Conservation (phyloP, 2,888 invertebrate species). For the Campaea margaritaria region DNA sequence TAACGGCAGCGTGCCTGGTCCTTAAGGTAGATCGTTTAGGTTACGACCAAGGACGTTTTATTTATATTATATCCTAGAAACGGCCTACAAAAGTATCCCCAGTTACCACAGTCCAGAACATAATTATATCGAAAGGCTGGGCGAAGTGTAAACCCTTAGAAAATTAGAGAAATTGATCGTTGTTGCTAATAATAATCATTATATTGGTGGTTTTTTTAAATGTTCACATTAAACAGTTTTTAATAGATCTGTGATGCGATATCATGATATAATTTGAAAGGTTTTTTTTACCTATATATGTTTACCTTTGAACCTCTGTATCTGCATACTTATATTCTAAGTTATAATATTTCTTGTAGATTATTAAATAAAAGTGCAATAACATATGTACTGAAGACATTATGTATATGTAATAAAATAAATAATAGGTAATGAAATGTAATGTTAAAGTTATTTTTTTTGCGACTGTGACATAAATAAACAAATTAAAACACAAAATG, state of each 20-base stretch:
- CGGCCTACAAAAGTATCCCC: too few relatives aligned
- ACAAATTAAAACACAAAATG: neutral
- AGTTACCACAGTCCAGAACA: conserved; percentile 18
- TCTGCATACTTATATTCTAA: neutral
- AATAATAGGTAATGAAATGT: neutral
- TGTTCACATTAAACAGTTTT: conserved; percentile 20
- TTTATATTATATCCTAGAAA: too few relatives aligned
- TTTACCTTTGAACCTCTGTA: neutral
- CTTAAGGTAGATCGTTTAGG: too few relatives aligned
- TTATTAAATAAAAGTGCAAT: conserved; percentile 33
- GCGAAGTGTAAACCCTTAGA: conserved; percentile 63
- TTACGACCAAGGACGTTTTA: too few relatives aligned
- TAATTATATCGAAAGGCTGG: conserved; percentile 62
- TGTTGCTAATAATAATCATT: conserved; percentile 7
- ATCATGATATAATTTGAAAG: conserved; percentile 29
- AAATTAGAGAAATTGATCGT: conserved; percentile 21
- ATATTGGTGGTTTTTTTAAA: conserved; percentile 3
- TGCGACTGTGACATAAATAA: conserved; percentile 4
- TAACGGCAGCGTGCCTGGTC: too few relatives aligned
- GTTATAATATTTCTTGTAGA: conserved; percentile 9
- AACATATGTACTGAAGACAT: conserved; percentile 10
- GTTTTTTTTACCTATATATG: conserved; percentile 12
- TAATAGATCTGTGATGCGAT: conserved; percentile 52
- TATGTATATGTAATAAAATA: too few relatives aligned
- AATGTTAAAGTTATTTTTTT: conserved; percentile 7